Percentiles rank a stretch among this genome's conserved stretches.
phyloP scores from a whole-genome alignment of 2,113 vertebrate genomes.

The Melanerpes formicivorus region DNA sequence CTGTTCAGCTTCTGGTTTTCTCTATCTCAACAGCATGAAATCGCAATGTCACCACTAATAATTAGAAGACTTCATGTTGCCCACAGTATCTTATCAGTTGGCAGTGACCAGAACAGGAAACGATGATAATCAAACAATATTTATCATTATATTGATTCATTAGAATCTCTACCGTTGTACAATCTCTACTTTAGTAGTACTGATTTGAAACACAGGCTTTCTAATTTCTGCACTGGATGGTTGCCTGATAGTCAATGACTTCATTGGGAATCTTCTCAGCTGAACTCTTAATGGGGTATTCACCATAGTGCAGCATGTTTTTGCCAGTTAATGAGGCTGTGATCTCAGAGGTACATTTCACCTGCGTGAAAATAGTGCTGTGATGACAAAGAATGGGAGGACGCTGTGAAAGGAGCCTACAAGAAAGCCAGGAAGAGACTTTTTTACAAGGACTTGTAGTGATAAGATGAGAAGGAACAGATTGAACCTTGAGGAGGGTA shows the following conservation, averaged over 20 bases:
- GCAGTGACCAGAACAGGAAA: background rate
- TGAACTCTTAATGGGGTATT: background rate
- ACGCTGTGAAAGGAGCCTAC: background rate
- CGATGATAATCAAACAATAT: conserved; percentile 12
- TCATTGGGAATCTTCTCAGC: background rate
- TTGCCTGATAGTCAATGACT: background rate
- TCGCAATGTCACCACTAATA: background rate
- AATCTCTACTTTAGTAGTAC: background rate
- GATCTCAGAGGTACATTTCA: background rate
- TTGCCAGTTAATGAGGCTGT: background rate
- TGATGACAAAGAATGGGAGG: background rate
- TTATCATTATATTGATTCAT: conserved; percentile 9
- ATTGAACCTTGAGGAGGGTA: too few relatives aligned
- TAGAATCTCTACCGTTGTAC: background rate
- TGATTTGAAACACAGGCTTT: background rate
- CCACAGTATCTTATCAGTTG: conserved; percentile 6
- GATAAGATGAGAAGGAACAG: too few relatives aligned
- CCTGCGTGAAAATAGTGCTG: background rate
- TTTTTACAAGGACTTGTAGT: too few relatives aligned
- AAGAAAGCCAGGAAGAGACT: too few relatives aligned
- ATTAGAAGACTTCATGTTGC: background rate
- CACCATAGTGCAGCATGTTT: background rate
- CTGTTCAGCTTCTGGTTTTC: background rate
- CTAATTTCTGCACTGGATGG: background rate
- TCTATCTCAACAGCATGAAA: background rate